Percentiles rank a stretch among this genome's conserved stretches.
Evolutionary conservation across 64 coral and sea anemone genomes (phyloP).

Genomic region (Montipora sp.): DNA sequence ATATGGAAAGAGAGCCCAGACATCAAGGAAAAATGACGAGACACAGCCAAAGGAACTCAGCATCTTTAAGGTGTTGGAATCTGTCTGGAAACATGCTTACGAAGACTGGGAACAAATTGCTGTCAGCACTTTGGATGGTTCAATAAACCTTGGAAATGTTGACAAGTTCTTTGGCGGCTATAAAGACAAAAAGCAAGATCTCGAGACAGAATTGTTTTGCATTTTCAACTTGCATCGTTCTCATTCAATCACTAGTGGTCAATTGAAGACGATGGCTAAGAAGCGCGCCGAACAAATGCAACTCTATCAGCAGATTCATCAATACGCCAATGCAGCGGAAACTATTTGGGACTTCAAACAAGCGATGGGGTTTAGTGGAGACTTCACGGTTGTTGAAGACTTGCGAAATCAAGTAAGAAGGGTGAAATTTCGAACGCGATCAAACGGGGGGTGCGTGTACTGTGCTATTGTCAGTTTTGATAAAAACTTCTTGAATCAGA

Average conservation of each 20-base stretch:
- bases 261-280: not conserved
- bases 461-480: not conserved
- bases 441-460: not conserved
- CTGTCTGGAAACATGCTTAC: constrained; percentile 50
- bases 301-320: constrained; percentile 25
- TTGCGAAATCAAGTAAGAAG: constrained; percentile 60
- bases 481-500: no score
- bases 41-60: constrained; percentile 7
- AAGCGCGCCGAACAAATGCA: constrained; percentile 20
- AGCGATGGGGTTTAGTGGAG: constrained; percentile 45
- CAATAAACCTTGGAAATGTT: constrained; percentile 26
- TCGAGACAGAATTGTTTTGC: not conserved
- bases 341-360: constrained; percentile 72
- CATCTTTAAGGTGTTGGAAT: constrained; percentile 10
- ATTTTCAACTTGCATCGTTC: not conserved
- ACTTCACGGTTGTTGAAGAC: constrained; percentile 62
- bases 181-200: constrained; percentile 27
- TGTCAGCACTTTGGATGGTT: not conserved
- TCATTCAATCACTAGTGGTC: not conserved
- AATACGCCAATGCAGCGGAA: constrained; percentile 54
- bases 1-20: constrained; percentile 16
- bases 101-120: constrained; percentile 15
- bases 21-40: constrained; percentile 16
- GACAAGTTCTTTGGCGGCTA: constrained; percentile 51
- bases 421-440: not conserved